A percentile compares a stretch with the other conserved stretches of the same genome.
These are phyloP conservation scores for Hartigia nigra DNA, from an alignment of 2,888 invertebrate genomes.

Conservation along the genomic window DNA sequence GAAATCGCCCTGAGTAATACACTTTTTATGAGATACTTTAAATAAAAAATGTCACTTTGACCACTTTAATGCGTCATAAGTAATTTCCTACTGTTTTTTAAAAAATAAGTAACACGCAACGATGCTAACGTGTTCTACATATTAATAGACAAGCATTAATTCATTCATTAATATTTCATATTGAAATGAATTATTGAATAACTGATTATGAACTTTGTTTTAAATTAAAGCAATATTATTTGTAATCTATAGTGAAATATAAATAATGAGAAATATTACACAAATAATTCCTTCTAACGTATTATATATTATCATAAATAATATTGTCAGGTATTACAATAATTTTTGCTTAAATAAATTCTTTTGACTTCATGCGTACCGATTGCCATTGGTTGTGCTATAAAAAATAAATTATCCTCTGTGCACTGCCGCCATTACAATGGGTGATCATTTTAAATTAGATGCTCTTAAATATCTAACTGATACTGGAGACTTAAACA, in stretches of 20 bases:
- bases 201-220: not conserved
- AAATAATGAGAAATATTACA: not conserved
- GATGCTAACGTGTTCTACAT: not conserved
- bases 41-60: not conserved
- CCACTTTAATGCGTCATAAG: not conserved
- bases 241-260: not conserved
- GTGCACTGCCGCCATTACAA: conserved; percentile 12
- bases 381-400: not conserved
- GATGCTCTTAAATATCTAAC: not conserved
- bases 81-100: not conserved
- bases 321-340: not conserved
- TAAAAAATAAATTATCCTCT: not conserved
- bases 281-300: too few species aligned
- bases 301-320: not conserved
- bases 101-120: not conserved
- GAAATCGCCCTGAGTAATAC: not conserved
- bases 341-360: not conserved
- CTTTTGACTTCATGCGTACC: not conserved
- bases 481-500: not conserved
- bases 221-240: not conserved
- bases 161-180: not conserved
- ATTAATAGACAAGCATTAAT: not conserved
- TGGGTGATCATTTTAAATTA: conserved; percentile 5
- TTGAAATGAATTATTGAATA: not conserved
- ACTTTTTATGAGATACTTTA: not conserved